Percentiles rank a stretch among this genome's conserved stretches.
Evolutionary conservation across 2,113 vertebrate species (phyloP).

Genomic region (Pungitius pungitius): DNA sequence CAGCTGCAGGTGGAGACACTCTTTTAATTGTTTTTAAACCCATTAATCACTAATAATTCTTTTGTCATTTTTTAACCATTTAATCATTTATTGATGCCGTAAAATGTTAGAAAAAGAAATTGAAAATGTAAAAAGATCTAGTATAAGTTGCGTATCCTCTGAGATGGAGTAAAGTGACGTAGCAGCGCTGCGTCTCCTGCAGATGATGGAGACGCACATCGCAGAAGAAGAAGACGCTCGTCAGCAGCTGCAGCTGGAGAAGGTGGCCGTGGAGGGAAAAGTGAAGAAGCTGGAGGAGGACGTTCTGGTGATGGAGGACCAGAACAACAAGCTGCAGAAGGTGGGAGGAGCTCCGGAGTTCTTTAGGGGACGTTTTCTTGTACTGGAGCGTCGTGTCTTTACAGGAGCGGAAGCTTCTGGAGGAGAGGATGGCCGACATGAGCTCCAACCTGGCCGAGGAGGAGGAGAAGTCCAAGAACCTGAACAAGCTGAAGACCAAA

Average conservation of each 20-base stretch:
- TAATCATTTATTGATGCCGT: too few relatives aligned
- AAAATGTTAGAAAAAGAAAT: too few relatives aligned
- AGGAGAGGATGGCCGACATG: conserved; percentile 90
- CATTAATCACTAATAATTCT: background rate
- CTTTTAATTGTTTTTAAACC: background rate
- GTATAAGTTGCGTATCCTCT: too few relatives aligned
- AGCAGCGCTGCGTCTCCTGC: background rate
- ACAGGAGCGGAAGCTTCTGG: conserved; percentile 91
- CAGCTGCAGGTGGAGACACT: conserved; percentile 85
- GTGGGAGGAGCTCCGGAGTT: conserved; percentile 60
- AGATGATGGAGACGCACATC: conserved; percentile 91
- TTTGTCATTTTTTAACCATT: too few relatives aligned
- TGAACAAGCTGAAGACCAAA: conserved; percentile 93
- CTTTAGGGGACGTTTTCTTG: too few relatives aligned
- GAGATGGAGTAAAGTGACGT: background rate
- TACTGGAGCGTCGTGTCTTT: background rate
- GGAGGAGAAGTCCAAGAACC: conserved; percentile 96
- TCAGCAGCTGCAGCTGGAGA: conserved; percentile 93
- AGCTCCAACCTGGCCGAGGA: conserved; percentile 93
- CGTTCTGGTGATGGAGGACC: conserved; percentile 90
- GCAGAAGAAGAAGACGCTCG: conserved; percentile 87
- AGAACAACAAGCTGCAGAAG: conserved; percentile 92
- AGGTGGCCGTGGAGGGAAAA: conserved; percentile 87
- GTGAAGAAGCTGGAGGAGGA: conserved; percentile 96
- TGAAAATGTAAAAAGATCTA: too few relatives aligned